phyloP scores from a whole-genome alignment of 2,888 invertebrate species.

The Ophion obscuratus region DNA sequence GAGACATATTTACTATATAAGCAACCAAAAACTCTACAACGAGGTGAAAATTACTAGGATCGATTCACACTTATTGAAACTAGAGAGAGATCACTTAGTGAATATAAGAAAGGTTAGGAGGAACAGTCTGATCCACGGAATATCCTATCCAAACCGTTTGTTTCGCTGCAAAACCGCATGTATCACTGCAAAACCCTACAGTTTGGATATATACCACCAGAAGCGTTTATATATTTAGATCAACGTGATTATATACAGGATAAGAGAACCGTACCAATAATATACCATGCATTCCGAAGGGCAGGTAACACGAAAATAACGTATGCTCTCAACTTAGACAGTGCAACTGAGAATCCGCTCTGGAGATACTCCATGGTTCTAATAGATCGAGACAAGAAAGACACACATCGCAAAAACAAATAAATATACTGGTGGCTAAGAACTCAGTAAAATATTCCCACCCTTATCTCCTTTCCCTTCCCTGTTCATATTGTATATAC shows the following conservation, averaged over 20 bases:
- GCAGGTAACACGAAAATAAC: slow-evolving; percentile 32
- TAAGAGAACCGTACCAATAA: slow-evolving; percentile 48
- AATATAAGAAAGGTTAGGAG: slow-evolving; percentile 2
- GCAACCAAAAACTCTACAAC: slow-evolving; percentile 59
- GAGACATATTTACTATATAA: slow-evolving; percentile 32
- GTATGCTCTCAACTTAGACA: slow-evolving; percentile 4
- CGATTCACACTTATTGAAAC: slow-evolving; percentile 41
- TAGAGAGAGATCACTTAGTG: slow-evolving; percentile 52
- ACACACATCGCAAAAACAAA: slow-evolving; percentile 25
- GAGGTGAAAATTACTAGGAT: slow-evolving; percentile 48
- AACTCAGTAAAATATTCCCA: no score
- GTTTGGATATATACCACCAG: slow-evolving; percentile 44
- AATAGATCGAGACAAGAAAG: slow-evolving; percentile 11
- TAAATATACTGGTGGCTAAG: slow-evolving; percentile 36
- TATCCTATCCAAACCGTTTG: slow-evolving; percentile 13
- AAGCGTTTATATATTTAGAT: slow-evolving; percentile 51
- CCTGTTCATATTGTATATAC: no score
- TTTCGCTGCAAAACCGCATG: no score
- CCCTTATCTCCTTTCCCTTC: no score
- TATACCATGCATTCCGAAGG: slow-evolving; percentile 49
- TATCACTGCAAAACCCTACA: not conserved
- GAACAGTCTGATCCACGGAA: slow-evolving; percentile 14
- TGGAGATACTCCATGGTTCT: slow-evolving; percentile 24
- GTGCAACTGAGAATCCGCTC: not conserved
- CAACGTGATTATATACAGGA: slow-evolving; percentile 49